These are phyloP conservation scores for Tolmerus cingulatus DNA, from an alignment of 2,888 invertebrate species.

Conservation along the genomic window DNA sequence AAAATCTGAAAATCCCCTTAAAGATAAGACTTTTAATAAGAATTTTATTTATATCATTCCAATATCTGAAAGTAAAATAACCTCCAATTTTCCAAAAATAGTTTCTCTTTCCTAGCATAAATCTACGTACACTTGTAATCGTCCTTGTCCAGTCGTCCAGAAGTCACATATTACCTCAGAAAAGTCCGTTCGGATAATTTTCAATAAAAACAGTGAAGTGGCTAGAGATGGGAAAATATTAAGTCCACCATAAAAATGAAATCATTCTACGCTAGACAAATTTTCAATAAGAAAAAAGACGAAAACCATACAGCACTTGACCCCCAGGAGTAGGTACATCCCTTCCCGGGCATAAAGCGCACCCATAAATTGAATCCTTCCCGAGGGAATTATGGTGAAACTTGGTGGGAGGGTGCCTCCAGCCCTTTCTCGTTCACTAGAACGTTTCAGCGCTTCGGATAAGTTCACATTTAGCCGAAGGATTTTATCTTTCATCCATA, in stretches of 20 bases:
- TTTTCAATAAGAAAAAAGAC: not conserved
- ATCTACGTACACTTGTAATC: not conserved
- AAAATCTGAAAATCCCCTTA: not conserved
- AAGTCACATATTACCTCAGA: not conserved
- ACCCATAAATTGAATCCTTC: constrained; percentile 21
- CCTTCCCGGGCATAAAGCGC: not conserved
- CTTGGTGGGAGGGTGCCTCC: not conserved
- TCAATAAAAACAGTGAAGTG: not conserved
- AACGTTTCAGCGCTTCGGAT: not conserved
- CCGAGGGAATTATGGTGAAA: constrained; percentile 13
- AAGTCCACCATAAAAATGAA: not conserved
- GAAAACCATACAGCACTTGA: constrained; percentile 4
- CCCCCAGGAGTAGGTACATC: constrained; percentile 1
- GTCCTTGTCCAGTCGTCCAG: not conserved
- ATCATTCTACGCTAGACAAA: constrained; percentile 7
- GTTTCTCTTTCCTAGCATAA: not conserved
- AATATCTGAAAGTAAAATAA: not conserved
- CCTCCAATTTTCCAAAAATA: not conserved
- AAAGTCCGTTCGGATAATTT: not conserved
- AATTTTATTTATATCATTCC: not conserved
- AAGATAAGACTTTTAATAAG: not conserved
- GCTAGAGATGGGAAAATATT: not conserved
- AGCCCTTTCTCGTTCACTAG: not conserved
- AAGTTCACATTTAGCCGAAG: constrained; percentile 24
- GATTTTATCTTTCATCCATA: constrained; percentile 28